Evolutionary conservation across 2,113 vertebrate species (phyloP).

Genomic region (Hippotragus niger): DNA sequence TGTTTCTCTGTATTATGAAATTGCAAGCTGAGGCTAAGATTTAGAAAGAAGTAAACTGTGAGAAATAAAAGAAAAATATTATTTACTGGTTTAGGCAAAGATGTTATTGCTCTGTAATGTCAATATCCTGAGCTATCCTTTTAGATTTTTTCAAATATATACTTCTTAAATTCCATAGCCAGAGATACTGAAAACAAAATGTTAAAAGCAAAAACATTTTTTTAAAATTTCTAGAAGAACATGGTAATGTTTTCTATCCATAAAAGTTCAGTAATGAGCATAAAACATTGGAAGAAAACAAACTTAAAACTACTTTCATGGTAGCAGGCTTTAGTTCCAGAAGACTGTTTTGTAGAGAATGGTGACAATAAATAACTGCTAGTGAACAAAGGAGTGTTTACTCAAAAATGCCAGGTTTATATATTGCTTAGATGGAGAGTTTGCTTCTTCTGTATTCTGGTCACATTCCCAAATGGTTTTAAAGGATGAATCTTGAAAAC

Average conservation of each 20-base stretch:
- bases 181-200: not conserved
- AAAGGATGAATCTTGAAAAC: not conserved
- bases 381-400: not conserved
- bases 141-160: not conserved
- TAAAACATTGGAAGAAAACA: slow-evolving; percentile 32
- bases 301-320: not conserved
- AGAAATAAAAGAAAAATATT: not conserved
- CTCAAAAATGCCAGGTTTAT: not conserved
- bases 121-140: not conserved
- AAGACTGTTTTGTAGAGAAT: slow-evolving; percentile 6
- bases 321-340: not conserved
- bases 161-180: not conserved
- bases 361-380: not conserved
- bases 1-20: not conserved
- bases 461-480: not conserved
- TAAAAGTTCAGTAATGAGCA: not conserved
- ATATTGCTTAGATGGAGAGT: not conserved
- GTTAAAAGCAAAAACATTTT: not conserved
- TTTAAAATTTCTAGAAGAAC: slow-evolving; percentile 36
- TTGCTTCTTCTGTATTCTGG: not conserved
- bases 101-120: not conserved
- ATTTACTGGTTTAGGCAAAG: not conserved
- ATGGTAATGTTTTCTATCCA: not conserved
- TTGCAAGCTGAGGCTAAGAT: not conserved
- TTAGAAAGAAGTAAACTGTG: not conserved